Evolutionary conservation across 2,888 invertebrate genomes (phyloP), one percentile per base, ranked within the genome.

Genomic region (Smittia sp.): DNA sequence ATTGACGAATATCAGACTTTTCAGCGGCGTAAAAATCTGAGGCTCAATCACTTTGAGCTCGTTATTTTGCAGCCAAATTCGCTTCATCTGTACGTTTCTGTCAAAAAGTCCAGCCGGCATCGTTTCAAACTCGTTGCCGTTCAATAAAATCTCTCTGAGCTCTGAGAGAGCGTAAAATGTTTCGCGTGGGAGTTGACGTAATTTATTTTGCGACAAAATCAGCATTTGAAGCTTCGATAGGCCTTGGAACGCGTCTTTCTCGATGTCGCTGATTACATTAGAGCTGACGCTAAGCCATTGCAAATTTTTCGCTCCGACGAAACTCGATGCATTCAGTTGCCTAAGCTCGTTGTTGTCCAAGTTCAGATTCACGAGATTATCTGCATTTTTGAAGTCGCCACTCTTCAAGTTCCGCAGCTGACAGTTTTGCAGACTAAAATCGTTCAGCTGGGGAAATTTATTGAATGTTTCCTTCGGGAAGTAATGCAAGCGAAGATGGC

Each of bases 11-110:
- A 11, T 9, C 15, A 69, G 22, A 52, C 54, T 69, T 24, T 41
- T 15, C 27, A 69, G 20, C 13, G 54, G 54, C 1, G 22, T n/a
- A 18, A 69, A 69, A 1, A 69, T 11, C 27, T 69, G 25, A n/a
- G 69, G 69, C 18, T 69, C 69, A 27, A 69, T 69, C 11, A 32
- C 18, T 20, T n/a, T 69, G 9, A 69, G 22, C 41, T 27, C 13
- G 41, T 69, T 69, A 52, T 69, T 52, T 52, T 69, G 52, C 6
- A 69, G 54, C 69, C 52, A 69, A 69, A 69, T 69, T 9, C 69
- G n/a, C 27, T 54, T 24, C 52, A 69, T n/a, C 32, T 69, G 24
- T 2, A 25, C 1, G 20, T 54, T 69, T 6, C 54, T 22, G n/a
- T 54, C 54, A 27, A 69, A 69, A 15, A 54, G 20, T 22, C 32